These are phyloP conservation scores for Bimastos eiseni DNA, from an alignment of 2,888 invertebrate genomes.

Conservation along the genomic window DNA sequence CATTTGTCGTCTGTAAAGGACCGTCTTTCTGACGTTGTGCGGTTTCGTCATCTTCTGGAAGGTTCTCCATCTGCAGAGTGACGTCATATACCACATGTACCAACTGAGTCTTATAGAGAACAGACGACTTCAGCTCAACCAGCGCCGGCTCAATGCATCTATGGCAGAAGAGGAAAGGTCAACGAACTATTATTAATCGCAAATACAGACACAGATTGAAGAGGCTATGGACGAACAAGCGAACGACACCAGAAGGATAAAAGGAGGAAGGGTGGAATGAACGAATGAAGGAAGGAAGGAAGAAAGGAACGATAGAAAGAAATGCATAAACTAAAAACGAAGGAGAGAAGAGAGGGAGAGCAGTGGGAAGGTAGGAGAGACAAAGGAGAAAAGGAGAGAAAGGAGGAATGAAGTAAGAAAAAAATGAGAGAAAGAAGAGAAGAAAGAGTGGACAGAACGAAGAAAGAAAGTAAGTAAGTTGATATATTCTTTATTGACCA, in stretches of 20 bases:
- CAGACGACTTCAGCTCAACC: background rate
- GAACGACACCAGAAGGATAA: too few species aligned
- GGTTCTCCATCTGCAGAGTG: slow-evolving; percentile 3
- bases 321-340: too few species aligned
- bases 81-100: background rate
- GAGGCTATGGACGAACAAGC: too few species aligned
- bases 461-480: too few species aligned
- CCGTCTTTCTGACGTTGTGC: background rate
- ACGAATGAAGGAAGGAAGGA: too few species aligned
- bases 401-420: background rate
- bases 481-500: too few species aligned
- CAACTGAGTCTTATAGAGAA: background rate
- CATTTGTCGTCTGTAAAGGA: slow-evolving; percentile 6
- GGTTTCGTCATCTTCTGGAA: slow-evolving; percentile 23
- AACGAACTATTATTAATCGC: background rate
- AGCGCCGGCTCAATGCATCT: background rate
- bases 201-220: background rate
- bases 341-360: too few species aligned
- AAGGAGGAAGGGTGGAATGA: too few species aligned
- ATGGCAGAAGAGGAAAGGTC: background rate
- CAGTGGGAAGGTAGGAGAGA: background rate
- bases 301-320: too few species aligned
- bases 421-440: background rate
- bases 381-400: background rate
- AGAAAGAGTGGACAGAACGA: background rate